A percentile compares a stretch with the other conserved stretches of the same genome.
Conservation (phyloP, 1,140 invertebrate genomes). For the Zaprionus camerounensis region DNA sequence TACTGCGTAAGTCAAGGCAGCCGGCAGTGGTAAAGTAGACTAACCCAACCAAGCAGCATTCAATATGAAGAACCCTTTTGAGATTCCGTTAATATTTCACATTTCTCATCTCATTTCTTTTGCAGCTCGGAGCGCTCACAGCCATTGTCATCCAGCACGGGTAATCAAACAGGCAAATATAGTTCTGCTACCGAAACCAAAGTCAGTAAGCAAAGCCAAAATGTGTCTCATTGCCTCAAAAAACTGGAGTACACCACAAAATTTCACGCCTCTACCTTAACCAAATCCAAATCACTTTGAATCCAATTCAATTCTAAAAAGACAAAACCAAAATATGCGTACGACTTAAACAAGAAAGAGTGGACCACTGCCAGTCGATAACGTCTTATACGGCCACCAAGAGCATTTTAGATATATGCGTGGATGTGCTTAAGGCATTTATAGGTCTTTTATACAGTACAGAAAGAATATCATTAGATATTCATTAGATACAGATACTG, state of each 20-base stretch:
- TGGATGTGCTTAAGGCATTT: too few species aligned
- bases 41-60: conserved; percentile 14
- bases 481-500: too few species aligned
- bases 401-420: not conserved
- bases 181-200: conserved; percentile 89
- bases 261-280: conserved; percentile 62
- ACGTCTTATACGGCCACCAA: not conserved
- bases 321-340: conserved; percentile 7
- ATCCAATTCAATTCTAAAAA: conserved; percentile 26
- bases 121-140: conserved; percentile 79
- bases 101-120: conserved; percentile 25
- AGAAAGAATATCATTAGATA: too few species aligned
- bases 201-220: conserved; percentile 96
- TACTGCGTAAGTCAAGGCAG: conserved; percentile 79
- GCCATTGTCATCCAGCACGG: conserved; percentile 72
- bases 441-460: too few species aligned
- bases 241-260: conserved; percentile 78
- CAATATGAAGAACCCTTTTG: not conserved
- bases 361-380: conserved; percentile 10
- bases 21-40: conserved; percentile 72
- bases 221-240: conserved; percentile 69
- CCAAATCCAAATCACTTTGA: conserved; percentile 41
- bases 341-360: conserved; percentile 8
- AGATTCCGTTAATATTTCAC: not conserved
- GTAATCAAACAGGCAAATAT: conserved; percentile 84